phyloP scores from a whole-genome alignment of 2,113 vertebrate genomes.

The Atractosteus spatula region DNA sequence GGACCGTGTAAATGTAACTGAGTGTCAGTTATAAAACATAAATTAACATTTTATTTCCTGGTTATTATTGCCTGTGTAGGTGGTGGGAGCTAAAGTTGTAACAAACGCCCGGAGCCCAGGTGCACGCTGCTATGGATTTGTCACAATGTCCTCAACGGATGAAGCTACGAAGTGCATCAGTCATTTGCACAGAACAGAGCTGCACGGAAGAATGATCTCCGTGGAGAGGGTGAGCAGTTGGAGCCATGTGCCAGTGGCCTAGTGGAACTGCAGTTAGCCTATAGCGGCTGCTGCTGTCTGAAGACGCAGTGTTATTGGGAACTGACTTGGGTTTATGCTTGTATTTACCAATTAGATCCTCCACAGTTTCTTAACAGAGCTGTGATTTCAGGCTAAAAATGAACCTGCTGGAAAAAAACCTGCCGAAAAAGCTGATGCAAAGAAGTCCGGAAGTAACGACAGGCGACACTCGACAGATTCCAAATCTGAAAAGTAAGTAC shows the following conservation, averaged over 20 bases:
- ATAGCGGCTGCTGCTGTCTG: neutral
- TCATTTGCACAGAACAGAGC: conserved; percentile 90
- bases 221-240: conserved; percentile 77
- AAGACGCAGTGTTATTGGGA: neutral
- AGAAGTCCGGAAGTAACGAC: conserved; percentile 64
- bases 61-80: conserved; percentile 54
- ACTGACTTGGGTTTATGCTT: neutral
- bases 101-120: conserved; percentile 95
- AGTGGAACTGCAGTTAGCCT: neutral
- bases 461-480: conserved; percentile 78
- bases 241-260: conserved; percentile 20
- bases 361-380: neutral
- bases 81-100: conserved; percentile 94
- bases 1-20: too few species aligned
- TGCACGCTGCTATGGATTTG: conserved; percentile 92
- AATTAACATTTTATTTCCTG: neutral
- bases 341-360: neutral
- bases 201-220: conserved; percentile 96
- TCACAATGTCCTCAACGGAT: conserved; percentile 90
- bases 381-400: conserved; percentile 82
- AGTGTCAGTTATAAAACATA: too few species aligned
- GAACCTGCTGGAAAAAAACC: conserved; percentile 90
- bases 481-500: conserved; percentile 73
- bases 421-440: conserved; percentile 74
- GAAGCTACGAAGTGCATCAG: conserved; percentile 90